Conservation (phyloP, 2,113 vertebrate genomes). For the Ahaetulla prasina region DNA sequence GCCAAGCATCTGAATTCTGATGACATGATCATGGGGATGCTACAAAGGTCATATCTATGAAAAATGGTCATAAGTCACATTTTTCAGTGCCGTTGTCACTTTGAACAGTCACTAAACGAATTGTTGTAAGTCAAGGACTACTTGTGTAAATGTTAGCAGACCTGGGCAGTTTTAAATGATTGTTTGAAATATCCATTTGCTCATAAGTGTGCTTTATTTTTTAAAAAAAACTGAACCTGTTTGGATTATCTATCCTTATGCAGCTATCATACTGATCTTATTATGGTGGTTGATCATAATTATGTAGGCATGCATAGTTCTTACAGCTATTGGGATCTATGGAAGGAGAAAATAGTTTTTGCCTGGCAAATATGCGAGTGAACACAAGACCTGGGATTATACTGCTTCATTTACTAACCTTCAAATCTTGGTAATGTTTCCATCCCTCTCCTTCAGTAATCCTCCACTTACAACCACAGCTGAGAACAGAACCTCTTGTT, state of each 20-base stretch:
- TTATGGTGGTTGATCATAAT: constrained; percentile 14
- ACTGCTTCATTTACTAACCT: constrained; percentile 8
- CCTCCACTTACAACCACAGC: not conserved
- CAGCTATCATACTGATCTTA: not conserved
- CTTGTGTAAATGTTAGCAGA: not conserved
- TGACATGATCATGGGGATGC: too few species aligned
- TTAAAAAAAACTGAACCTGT: not conserved
- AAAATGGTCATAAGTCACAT: too few species aligned
- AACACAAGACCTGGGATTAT: not conserved
- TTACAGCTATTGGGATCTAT: not conserved
- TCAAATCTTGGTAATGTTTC: constrained; percentile 12
- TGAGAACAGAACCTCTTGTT: not conserved
- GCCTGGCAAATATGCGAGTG: not conserved
- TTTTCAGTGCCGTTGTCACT: too few species aligned
- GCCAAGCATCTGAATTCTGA: too few species aligned
- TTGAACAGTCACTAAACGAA: too few species aligned
- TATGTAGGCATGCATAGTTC: not conserved
- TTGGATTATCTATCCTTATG: not conserved
- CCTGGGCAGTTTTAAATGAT: not conserved
- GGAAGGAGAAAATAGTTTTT: constrained; percentile 5
- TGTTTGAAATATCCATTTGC: not conserved
- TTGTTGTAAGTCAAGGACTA: too few species aligned
- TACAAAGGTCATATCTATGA: too few species aligned
- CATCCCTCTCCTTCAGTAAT: not conserved
- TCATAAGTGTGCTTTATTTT: constrained; percentile 1